phyloP scores from a whole-genome alignment of 2,888 invertebrate species.

The Spisula solida region DNA sequence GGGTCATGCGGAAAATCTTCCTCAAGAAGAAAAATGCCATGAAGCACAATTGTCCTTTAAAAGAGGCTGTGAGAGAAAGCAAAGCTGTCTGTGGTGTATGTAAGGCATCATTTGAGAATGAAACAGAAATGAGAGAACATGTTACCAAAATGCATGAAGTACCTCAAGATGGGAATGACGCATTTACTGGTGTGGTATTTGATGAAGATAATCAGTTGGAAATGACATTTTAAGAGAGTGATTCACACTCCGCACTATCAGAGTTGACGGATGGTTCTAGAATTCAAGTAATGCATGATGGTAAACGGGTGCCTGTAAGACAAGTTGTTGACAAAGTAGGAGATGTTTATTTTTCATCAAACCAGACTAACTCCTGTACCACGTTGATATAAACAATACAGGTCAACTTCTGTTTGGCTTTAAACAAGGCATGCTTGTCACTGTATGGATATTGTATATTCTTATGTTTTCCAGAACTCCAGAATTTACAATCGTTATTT shows the following conservation, averaged over 20 bases:
- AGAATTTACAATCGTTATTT: too few species aligned
- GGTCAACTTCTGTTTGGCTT: too few species aligned
- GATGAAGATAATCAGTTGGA: constrained; percentile 34
- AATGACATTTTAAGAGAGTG: not conserved
- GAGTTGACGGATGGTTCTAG: not conserved
- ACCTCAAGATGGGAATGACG: not conserved
- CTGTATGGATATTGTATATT: too few species aligned
- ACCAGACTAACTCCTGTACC: not conserved
- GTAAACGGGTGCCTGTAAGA: constrained; percentile 25
- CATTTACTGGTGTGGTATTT: constrained; percentile 14
- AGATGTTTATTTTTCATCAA: constrained; percentile 31
- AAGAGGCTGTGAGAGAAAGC: not conserved
- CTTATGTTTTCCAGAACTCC: too few species aligned
- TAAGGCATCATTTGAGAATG: not conserved
- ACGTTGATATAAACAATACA: too few species aligned
- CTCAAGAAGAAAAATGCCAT: constrained; percentile 26
- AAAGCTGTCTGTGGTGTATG: not conserved
- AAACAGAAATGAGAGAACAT: constrained; percentile 16
- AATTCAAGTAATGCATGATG: constrained; percentile 45
- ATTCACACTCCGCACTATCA: not conserved
- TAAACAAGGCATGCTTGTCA: too few species aligned
- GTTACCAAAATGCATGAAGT: not conserved
- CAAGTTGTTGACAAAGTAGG: constrained; percentile 31
- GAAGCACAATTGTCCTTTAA: constrained; percentile 14
- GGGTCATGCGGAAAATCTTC: constrained; percentile 48